Evolutionary conservation across 2,113 vertebrate species (phyloP).

Genomic region (Centropristis striata): DNA sequence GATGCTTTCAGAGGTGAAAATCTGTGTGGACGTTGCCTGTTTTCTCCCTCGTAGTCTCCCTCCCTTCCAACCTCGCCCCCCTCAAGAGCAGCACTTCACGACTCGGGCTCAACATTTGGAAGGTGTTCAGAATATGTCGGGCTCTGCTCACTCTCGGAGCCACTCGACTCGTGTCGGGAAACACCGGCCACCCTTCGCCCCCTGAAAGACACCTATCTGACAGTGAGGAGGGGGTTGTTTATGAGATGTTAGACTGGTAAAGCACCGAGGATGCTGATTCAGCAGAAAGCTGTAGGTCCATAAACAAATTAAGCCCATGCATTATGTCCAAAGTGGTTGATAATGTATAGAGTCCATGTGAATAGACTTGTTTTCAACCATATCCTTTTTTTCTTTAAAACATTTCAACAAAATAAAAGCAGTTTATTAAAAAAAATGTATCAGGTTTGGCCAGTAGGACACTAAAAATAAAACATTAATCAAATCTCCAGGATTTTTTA

Average conservation of each 20-base stretch:
- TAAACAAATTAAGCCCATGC: neutral
- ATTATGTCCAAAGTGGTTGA: neutral
- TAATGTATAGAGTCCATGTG: neutral
- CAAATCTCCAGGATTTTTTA: too few species aligned
- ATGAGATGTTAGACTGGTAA: neutral
- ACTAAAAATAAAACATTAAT: neutral
- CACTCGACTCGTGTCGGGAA: conserved; percentile 80
- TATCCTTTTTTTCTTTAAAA: neutral
- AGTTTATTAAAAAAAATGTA: neutral
- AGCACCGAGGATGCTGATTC: conserved; percentile 9
- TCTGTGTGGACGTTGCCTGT: conserved; percentile 29
- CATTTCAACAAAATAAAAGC: neutral
- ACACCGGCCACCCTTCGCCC: conserved; percentile 54
- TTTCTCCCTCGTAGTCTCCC: conserved; percentile 58
- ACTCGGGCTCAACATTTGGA: conserved; percentile 80
- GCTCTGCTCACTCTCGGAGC: conserved; percentile 69
- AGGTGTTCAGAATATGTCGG: conserved; percentile 77
- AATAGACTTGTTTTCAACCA: too few species aligned
- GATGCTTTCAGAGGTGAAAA: conserved; percentile 40
- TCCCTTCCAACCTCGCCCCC: conserved; percentile 72
- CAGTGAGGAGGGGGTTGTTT: conserved; percentile 11
- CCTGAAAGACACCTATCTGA: conserved; percentile 19
- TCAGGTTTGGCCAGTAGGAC: neutral
- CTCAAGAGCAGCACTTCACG: conserved; percentile 75
- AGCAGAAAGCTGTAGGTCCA: neutral